Evolutionary conservation across 2,888 invertebrate genomes (phyloP).

Genomic region (Pseudanteris insignis): DNA sequence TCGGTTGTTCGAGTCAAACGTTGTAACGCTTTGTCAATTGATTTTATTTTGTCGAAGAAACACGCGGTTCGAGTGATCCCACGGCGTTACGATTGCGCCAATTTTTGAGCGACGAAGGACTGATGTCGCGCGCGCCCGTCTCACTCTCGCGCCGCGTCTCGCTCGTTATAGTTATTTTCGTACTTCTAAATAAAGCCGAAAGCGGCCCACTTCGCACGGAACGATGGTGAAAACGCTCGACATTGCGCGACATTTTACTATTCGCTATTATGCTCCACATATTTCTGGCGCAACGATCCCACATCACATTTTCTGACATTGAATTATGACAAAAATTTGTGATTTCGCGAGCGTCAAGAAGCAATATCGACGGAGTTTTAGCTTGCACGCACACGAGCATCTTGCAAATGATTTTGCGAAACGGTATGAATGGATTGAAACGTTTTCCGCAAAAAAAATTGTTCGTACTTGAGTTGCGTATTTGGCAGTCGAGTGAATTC

Average conservation of each 20-base stretch:
- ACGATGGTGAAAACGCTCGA: conserved; percentile 51
- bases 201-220: conserved; percentile 56
- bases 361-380: conserved; percentile 19
- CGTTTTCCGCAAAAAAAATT: too few relatives aligned
- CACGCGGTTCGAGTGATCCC: conserved; percentile 13
- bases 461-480: too few relatives aligned
- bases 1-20: too few relatives aligned
- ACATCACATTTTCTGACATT: conserved; percentile 33
- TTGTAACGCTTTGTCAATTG: too few relatives aligned
- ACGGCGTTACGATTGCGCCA: conserved; percentile 21
- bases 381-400: too few relatives aligned
- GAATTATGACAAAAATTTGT: conserved; percentile 38
- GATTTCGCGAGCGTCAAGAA: conserved; percentile 18
- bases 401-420: too few relatives aligned
- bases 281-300: conserved; percentile 51
- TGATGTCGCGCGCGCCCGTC: conserved; percentile 17
- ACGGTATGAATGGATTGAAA: too few relatives aligned
- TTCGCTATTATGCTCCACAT: conserved; percentile 52
- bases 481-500: too few relatives aligned
- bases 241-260: conserved; percentile 51
- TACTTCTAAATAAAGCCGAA: conserved; percentile 63
- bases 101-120: conserved; percentile 29
- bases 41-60: too few relatives aligned
- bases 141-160: conserved; percentile 18
- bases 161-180: conserved; percentile 53